phyloP scores from a whole-genome alignment of 2,888 invertebrate genomes.

The Acrocera orbiculus region DNA sequence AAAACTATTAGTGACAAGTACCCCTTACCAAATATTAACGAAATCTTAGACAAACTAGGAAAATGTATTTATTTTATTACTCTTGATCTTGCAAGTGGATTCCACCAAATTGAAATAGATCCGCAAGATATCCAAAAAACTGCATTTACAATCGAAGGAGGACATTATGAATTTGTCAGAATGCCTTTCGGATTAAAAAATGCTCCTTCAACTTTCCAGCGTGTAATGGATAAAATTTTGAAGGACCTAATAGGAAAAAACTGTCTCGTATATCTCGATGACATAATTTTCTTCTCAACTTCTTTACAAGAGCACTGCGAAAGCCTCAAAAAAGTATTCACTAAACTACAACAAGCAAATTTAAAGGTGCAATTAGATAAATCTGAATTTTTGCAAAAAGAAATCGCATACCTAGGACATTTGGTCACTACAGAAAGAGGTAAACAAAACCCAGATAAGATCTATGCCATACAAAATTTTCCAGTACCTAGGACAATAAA shows the following conservation, averaged over 20 bases:
- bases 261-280: background rate
- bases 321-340: constrained; percentile 5
- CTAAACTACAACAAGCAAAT: constrained; percentile 1
- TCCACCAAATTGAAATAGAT: constrained; percentile 15
- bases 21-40: too few relatives aligned
- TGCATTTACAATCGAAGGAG: constrained; percentile 9
- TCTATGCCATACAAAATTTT: constrained; percentile 4
- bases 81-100: too few relatives aligned
- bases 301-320: constrained; percentile 6
- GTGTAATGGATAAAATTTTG: background rate
- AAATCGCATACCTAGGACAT: constrained; percentile 1
- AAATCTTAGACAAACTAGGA: constrained; percentile 18
- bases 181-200: constrained; percentile 6
- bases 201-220: background rate
- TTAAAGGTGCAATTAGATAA: constrained; percentile 6
- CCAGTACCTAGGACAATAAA: constrained; percentile 7
- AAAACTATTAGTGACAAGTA: constrained; percentile 9
- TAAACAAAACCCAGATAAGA: constrained; percentile 8
- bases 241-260: background rate
- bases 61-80: too few relatives aligned
- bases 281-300: constrained; percentile 4
- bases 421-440: constrained; percentile 5
- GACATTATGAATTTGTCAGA: constrained; percentile 4
- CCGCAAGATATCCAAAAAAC: constrained; percentile 17
- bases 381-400: constrained; percentile 2